Conservation (phyloP, 2,888 invertebrate species). For the Lepidochitona cinerea region DNA sequence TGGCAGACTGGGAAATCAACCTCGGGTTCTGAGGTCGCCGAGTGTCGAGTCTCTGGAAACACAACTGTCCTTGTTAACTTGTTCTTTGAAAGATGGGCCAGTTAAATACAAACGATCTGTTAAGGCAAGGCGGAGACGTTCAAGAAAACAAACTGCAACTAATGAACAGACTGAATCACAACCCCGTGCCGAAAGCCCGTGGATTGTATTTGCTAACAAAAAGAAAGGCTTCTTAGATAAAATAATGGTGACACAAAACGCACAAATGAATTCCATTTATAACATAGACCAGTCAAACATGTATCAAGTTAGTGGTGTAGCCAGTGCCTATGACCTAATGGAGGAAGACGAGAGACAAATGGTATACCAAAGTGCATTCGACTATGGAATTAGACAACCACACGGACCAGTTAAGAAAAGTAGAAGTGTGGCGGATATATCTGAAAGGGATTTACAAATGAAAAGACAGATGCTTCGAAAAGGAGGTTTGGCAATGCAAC, state of each 20-base stretch:
- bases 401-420: conserved; percentile 32
- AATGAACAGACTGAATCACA: conserved; percentile 10
- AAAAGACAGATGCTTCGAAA: conserved; percentile 29
- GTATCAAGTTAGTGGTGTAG: conserved; percentile 21
- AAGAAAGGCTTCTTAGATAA: conserved; percentile 35
- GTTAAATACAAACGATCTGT: conserved; percentile 12
- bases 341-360: conserved; percentile 39
- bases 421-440: conserved; percentile 33
- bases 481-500: too few species aligned
- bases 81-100: conserved; percentile 30
- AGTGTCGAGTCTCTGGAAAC: conserved; percentile 54
- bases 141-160: conserved; percentile 11
- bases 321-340: conserved; percentile 26
- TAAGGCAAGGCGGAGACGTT: not conserved
- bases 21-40: conserved; percentile 28
- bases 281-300: conserved; percentile 8
- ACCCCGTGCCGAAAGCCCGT: conserved; percentile 31
- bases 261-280: not conserved
- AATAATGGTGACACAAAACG: conserved; percentile 36
- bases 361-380: conserved; percentile 29
- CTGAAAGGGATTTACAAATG: not conserved
- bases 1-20: conserved; percentile 42
- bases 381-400: conserved; percentile 29
- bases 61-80: conserved; percentile 45
- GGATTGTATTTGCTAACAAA: conserved; percentile 39